Percentiles rank a stretch among this genome's conserved stretches.
Evolutionary conservation across 1,140 invertebrate genomes (phyloP).

Genomic region (Neodiprion virginianus): DNA sequence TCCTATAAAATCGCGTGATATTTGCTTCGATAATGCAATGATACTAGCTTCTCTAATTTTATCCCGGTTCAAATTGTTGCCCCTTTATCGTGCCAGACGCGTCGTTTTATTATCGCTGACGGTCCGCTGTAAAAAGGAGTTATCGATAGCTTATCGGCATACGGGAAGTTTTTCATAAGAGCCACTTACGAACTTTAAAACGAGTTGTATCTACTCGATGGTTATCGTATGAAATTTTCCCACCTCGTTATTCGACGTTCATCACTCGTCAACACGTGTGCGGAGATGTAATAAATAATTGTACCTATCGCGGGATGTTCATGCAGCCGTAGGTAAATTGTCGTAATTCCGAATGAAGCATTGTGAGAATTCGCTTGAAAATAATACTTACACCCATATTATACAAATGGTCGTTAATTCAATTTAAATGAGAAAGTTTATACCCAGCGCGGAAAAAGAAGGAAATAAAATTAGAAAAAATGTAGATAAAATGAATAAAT

Average conservation of each 20-base stretch:
- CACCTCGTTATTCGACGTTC: background rate
- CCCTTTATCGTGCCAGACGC: slow-evolving; percentile 5
- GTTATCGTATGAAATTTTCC: background rate
- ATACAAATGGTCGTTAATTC: background rate
- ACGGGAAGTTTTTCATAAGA: background rate
- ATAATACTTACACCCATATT: background rate
- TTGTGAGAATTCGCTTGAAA: background rate
- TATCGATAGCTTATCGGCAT: slow-evolving; percentile 12
- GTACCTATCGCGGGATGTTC: too few species aligned
- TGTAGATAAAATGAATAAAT: too few species aligned
- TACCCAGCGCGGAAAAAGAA: background rate
- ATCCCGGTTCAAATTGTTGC: background rate
- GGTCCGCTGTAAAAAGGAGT: slow-evolving; percentile 11
- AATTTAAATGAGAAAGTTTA: background rate
- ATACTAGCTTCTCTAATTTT: background rate
- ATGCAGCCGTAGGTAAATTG: too few species aligned
- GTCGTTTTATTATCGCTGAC: slow-evolving; percentile 13
- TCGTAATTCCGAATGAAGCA: too few species aligned
- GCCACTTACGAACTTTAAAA: background rate
- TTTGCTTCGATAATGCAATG: too few species aligned
- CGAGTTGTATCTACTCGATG: too few species aligned
- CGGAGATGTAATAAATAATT: too few species aligned
- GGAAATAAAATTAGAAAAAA: background rate
- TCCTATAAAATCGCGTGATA: background rate
- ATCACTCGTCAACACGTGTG: too few species aligned